Percentiles rank a stretch among this genome's conserved stretches.
phyloP scores from a whole-genome alignment of 2,888 invertebrate species.

The Fragum whitleyi region DNA sequence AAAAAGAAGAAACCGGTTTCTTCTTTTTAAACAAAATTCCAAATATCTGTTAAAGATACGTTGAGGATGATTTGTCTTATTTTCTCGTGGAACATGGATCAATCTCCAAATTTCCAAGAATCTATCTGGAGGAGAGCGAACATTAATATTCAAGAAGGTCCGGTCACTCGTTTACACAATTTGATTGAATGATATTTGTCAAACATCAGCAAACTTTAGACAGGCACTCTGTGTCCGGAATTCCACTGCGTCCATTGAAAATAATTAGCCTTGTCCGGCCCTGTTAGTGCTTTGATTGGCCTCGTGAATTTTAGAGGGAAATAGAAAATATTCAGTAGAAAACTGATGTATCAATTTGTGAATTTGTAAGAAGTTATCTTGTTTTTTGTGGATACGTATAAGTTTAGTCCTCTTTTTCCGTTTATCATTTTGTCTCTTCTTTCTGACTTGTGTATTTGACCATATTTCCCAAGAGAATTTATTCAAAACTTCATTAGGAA shows the following conservation, averaged over 20 bases:
- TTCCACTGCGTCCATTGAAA: conserved; percentile 6
- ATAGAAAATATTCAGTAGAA: not conserved
- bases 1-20: too few species aligned
- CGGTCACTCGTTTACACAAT: conserved; percentile 13
- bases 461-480: too few species aligned
- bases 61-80: too few species aligned
- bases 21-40: too few species aligned
- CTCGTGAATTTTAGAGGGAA: not conserved
- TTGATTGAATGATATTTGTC: conserved; percentile 5
- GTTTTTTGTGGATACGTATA: too few species aligned
- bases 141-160: conserved; percentile 1
- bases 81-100: conserved; percentile 7
- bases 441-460: too few species aligned
- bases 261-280: conserved; percentile 11
- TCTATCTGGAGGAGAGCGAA: not conserved
- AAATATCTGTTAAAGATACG: too few species aligned
- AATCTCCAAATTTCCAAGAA: conserved; percentile 16
- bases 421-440: too few species aligned
- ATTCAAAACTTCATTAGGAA: too few species aligned
- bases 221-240: conserved; percentile 17
- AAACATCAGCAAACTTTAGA: not conserved
- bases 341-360: not conserved
- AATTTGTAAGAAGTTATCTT: too few species aligned
- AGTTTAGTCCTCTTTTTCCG: too few species aligned
- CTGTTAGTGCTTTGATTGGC: not conserved